Conservation (phyloP, 2,113 vertebrate species). For the Psilopsiagon aurifrons region DNA sequence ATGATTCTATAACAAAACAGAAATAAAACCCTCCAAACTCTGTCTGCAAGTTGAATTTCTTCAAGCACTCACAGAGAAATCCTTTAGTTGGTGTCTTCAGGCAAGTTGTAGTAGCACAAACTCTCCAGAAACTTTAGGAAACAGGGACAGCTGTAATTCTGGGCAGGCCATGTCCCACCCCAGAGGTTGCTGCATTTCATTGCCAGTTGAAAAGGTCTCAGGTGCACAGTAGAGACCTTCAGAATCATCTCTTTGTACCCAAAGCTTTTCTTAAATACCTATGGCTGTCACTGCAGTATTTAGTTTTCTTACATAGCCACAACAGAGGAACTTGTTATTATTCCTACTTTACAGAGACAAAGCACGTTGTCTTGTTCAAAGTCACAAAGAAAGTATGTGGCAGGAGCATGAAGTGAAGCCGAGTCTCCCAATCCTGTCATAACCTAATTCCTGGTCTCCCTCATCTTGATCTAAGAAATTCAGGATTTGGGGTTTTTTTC, state of each 20-base stretch:
- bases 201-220: neutral
- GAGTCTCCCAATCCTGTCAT: neutral
- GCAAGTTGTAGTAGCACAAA: neutral
- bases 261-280: neutral
- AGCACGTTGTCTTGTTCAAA: neutral
- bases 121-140: neutral
- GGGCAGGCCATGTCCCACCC: neutral
- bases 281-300: neutral
- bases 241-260: neutral
- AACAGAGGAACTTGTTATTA: neutral
- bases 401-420: neutral
- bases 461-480: neutral
- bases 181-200: neutral
- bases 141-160: neutral
- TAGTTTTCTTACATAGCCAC: neutral
- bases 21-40: neutral
- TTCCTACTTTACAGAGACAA: neutral
- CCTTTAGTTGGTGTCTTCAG: neutral
- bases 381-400: neutral
- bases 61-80: neutral
- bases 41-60: neutral
- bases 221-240: neutral
- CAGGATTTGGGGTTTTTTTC: neutral
- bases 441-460: slow-evolving; percentile 25
- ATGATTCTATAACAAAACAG: neutral